Evolutionary conservation across 2,888 invertebrate genomes (phyloP).

Genomic region (Hypselothyrea guttata): DNA sequence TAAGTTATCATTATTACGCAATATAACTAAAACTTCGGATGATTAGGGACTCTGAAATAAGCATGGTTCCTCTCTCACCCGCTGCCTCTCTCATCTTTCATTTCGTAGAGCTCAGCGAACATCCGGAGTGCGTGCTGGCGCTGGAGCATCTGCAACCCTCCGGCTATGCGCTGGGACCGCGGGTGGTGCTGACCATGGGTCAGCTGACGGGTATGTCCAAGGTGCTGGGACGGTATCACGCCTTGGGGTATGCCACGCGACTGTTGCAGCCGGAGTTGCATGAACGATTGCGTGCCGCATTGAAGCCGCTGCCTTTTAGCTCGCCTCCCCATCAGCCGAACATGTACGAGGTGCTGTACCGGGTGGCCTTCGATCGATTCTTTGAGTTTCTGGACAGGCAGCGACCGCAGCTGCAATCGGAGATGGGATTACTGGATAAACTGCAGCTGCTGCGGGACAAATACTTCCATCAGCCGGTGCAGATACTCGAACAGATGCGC

Average conservation of each 20-base stretch:
- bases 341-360: slow-evolving; percentile 72
- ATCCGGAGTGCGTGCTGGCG: slow-evolving; percentile 74
- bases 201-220: slow-evolving; percentile 78
- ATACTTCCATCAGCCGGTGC: slow-evolving; percentile 69
- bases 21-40: no score
- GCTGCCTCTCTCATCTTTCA: no score
- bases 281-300: slow-evolving; percentile 58
- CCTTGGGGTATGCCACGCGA: slow-evolving; percentile 74
- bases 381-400: slow-evolving; percentile 76
- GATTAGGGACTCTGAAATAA: no score
- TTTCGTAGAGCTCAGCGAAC: slow-evolving; percentile 65
- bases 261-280: slow-evolving; percentile 66
- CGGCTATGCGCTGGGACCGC: slow-evolving; percentile 79
- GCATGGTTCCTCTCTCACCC: no score
- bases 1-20: no score
- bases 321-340: slow-evolving; percentile 56
- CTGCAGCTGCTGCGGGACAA: slow-evolving; percentile 63
- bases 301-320: slow-evolving; percentile 66
- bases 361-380: slow-evolving; percentile 78
- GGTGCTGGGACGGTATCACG: slow-evolving; percentile 79
- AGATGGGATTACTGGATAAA: slow-evolving; percentile 35
- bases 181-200: slow-evolving; percentile 65
- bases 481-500: slow-evolving; percentile 74
- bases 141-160: slow-evolving; percentile 75
- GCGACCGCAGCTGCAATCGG: slow-evolving; percentile 31